Evolutionary conservation across 1,140 invertebrate genomes (phyloP).

Genomic region (Harlomillsia oculata): DNA sequence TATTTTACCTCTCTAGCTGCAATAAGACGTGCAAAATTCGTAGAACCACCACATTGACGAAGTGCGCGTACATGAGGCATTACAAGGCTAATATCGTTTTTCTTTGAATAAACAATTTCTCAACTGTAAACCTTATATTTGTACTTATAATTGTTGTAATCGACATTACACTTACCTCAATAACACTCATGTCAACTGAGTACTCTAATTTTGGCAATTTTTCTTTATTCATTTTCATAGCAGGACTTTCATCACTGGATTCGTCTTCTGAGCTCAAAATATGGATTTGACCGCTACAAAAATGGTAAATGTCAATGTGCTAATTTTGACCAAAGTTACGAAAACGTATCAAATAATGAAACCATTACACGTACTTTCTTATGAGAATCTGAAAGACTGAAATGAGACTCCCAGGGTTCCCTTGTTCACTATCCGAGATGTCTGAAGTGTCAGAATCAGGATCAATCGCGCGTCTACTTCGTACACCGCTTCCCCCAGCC

Average conservation of each 20-base stretch:
- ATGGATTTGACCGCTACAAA: constrained; percentile 32
- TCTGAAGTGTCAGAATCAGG: not conserved
- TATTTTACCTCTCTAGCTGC: constrained; percentile 18
- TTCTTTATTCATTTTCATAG: not conserved
- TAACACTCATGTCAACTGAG: constrained; percentile 9
- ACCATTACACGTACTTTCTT: constrained; percentile 19
- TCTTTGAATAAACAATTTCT: constrained; percentile 4
- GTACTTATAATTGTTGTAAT: not conserved
- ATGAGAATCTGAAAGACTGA: constrained; percentile 32
- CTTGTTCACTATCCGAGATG: not conserved
- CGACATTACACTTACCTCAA: constrained; percentile 18
- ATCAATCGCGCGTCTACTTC: too few relatives aligned
- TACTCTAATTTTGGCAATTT: constrained; percentile 18
- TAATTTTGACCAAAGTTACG: not conserved
- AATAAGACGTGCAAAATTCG: constrained; percentile 17
- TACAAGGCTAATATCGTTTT: constrained; percentile 27
- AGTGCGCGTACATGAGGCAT: too few relatives aligned
- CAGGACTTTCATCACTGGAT: constrained; percentile 18
- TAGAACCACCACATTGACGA: not conserved
- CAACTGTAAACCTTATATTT: not conserved
- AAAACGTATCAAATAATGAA: not conserved
- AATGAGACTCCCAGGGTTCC: constrained; percentile 19
- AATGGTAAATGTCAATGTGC: not conserved
- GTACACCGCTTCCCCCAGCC: too few relatives aligned
- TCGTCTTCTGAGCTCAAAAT: constrained; percentile 32